Conservation (phyloP, 2,113 vertebrate species). For the Lonchura striata region DNA sequence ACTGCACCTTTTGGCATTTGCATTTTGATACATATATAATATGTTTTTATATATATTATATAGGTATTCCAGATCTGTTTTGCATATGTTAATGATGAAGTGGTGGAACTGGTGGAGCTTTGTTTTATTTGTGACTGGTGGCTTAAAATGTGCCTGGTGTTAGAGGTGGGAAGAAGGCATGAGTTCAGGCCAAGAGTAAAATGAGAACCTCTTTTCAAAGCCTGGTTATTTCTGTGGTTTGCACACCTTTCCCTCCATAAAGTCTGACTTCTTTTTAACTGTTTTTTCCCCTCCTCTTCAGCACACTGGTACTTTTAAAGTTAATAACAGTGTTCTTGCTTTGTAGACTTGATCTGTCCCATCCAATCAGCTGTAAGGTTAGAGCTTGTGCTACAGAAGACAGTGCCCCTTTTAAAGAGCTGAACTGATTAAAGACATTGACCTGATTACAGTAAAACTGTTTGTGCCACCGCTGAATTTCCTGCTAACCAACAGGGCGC, state of each 20-base stretch:
- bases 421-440: slow-evolving; percentile 63
- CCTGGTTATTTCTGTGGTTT: slow-evolving; percentile 58
- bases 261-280: background rate
- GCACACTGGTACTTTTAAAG: slow-evolving; percentile 48
- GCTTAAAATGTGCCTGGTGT: slow-evolving; percentile 59
- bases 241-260: slow-evolving; percentile 52
- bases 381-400: slow-evolving; percentile 49
- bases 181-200: slow-evolving; percentile 57
- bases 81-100: slow-evolving; percentile 61
- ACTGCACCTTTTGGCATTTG: slow-evolving; percentile 51
- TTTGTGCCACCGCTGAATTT: slow-evolving; percentile 52
- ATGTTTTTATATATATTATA: slow-evolving; percentile 67
- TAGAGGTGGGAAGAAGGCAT: slow-evolving; percentile 47
- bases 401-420: slow-evolving; percentile 61
- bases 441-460: slow-evolving; percentile 56
- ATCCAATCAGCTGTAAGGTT: slow-evolving; percentile 56
- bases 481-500: slow-evolving; percentile 28
- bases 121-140: slow-evolving; percentile 59
- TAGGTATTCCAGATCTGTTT: slow-evolving; percentile 67
- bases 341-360: slow-evolving; percentile 43
- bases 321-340: slow-evolving; percentile 22
- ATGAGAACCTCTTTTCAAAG: slow-evolving; percentile 62
- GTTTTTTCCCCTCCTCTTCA: background rate
- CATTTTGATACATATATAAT: slow-evolving; percentile 71
- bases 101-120: slow-evolving; percentile 59